Percentiles rank a stretch among this genome's conserved stretches.
phyloP scores from a whole-genome alignment of 2,888 invertebrate genomes.

The Caenorhabditis uteleia region DNA sequence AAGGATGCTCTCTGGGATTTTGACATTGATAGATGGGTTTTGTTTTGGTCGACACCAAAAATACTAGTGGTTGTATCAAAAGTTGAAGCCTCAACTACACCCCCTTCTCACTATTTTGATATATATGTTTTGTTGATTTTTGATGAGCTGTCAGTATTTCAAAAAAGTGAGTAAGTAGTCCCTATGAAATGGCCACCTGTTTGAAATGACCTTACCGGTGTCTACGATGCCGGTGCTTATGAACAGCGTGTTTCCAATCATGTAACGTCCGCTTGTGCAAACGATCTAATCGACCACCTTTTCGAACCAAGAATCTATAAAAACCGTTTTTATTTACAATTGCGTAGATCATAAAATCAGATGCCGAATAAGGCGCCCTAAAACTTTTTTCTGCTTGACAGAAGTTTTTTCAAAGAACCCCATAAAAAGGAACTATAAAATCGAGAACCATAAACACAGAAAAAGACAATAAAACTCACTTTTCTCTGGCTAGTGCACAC shows the following conservation, averaged over 20 bases:
- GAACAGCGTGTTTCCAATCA: slow-evolving; percentile 47
- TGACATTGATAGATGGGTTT: too few relatives aligned
- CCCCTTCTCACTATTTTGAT: too few relatives aligned
- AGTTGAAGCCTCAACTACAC: too few relatives aligned
- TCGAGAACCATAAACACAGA: slow-evolving; percentile 9
- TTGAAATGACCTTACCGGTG: slow-evolving; percentile 34
- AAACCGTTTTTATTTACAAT: slow-evolving; percentile 16
- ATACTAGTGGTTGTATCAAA: too few relatives aligned
- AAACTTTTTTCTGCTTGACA: slow-evolving; percentile 25
- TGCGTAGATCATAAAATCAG: slow-evolving; percentile 9
- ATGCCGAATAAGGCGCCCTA: slow-evolving; percentile 21
- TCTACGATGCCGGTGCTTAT: slow-evolving; percentile 38
- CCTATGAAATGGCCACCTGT: too few relatives aligned
- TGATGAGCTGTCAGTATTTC: too few relatives aligned
- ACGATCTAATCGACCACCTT: slow-evolving; percentile 49
- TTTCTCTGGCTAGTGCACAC: slow-evolving; percentile 26
- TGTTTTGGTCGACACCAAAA: too few relatives aligned
- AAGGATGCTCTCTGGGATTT: too few relatives aligned
- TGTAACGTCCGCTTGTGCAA: slow-evolving; percentile 46
- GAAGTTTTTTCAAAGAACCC: slow-evolving; percentile 26
- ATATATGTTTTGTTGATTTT: too few relatives aligned
- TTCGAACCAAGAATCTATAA: slow-evolving; percentile 50
- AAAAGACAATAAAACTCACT: slow-evolving; percentile 20
- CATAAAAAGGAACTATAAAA: slow-evolving; percentile 22
- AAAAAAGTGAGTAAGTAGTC: too few relatives aligned